Base-by-base conservation (phyloP, 2,113 vertebrate species). In the Ptychochromis oligacanthus region DNA sequence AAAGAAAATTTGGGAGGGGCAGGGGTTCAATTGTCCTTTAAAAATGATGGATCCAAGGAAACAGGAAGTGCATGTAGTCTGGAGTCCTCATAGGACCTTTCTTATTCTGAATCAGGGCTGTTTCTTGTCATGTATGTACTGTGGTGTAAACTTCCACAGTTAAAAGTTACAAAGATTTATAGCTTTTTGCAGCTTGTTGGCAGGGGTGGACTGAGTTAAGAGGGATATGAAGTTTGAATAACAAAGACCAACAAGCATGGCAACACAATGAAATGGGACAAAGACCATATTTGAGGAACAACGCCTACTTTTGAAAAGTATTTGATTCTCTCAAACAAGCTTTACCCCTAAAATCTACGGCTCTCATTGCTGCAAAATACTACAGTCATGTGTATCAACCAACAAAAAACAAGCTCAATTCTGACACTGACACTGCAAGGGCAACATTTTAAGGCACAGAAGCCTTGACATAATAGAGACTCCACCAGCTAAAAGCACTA, bases 391-490 rank as follows among this genome's bases (percentile, higher is more conserved):
- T 89, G 87, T 79, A 86, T 61, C 78, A 74, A 88, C 80, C 90
- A 80, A 88, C 82, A 84, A 84, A 92, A 87, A 70, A 83, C 76
- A 60, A 83, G 88, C 77, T 84, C 54, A 85, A 88, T 84, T 84
- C 83, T 76, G 91, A 91, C 85, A 92, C 91, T 38, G 91, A 94
- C 94, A 94, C 87, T 84, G 85, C 85, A 80, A 92, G 95, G 95
- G 95, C 94, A 94, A 95, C 90, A 92, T 92, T 93, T 95, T 95
- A 96, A 96, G 95, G 95, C 95, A 96, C 96, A 93, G 94, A 95
- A 95, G 95, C 96, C 96, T 96, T 95, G 95, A 95, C 94, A 95
- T 95, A 94, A 95, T 94, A 95, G 93, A 96, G 95, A 95, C 94
- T 96, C 95, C 95, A 96, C 94, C 94, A 94, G 95, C 92, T 95